phyloP scores from a whole-genome alignment of 2,888 invertebrate genomes.

The Theristus sp. region DNA sequence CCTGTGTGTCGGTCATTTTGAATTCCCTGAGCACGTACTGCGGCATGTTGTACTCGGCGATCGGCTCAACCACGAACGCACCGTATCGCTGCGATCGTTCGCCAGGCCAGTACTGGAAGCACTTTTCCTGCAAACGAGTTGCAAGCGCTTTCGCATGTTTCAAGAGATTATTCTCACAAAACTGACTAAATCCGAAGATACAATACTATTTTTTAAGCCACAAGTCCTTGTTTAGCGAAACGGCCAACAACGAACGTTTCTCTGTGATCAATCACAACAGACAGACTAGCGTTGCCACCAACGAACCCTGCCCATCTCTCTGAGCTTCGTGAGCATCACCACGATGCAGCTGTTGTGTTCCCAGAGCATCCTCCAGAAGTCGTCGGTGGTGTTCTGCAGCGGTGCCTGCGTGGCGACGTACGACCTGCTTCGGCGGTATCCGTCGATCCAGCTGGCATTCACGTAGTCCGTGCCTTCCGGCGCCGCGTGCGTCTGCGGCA shows the following conservation, averaged over 20 bases:
- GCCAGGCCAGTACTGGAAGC: slow-evolving; percentile 97
- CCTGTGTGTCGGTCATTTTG: slow-evolving; percentile 82
- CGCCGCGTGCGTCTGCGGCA: not conserved
- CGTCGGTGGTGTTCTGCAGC: slow-evolving; percentile 80
- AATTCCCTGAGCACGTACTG: slow-evolving; percentile 96
- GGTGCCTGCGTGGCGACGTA: slow-evolving; percentile 99
- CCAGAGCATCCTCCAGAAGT: slow-evolving; percentile 99
- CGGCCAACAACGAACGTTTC: not conserved
- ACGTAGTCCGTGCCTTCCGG: slow-evolving; percentile 65
- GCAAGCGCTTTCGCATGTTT: too few species aligned
- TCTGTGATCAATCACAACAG: too few species aligned
- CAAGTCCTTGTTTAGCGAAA: not conserved
- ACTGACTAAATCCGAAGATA: too few species aligned
- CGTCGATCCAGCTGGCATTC: slow-evolving; percentile 94
- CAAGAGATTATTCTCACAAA: too few species aligned
- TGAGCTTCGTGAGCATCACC: slow-evolving; percentile 90
- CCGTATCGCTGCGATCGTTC: slow-evolving; percentile 90
- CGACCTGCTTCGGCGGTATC: slow-evolving; percentile 48
- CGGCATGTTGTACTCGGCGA: slow-evolving; percentile 98
- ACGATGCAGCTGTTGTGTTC: slow-evolving; percentile 97
- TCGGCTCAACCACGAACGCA: slow-evolving; percentile 94
- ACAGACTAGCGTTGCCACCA: too few species aligned
- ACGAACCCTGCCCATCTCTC: slow-evolving; percentile 87
- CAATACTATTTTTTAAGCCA: not conserved
- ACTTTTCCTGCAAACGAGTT: slow-evolving; percentile 57